A percentile compares a stretch with the other conserved stretches of the same genome.
phyloP scores from a whole-genome alignment of 1,140 invertebrate genomes.

The Streblospio benedicti region DNA sequence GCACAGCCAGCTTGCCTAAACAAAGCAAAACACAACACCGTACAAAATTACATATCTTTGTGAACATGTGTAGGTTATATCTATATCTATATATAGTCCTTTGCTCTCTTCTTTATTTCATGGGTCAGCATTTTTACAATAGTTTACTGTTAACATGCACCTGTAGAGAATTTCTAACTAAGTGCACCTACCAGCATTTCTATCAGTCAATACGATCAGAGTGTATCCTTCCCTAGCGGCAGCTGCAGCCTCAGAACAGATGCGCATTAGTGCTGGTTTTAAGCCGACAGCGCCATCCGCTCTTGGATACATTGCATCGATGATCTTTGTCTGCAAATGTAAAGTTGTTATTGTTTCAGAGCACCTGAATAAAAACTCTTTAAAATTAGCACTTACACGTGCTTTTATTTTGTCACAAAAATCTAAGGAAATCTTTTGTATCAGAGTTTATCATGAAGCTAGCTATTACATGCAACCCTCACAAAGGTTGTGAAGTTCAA shows the following conservation, averaged over 20 bases:
- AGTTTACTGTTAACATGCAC: not conserved
- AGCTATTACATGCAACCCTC: no score
- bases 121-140: no score
- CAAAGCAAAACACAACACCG: not conserved
- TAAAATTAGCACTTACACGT: no score
- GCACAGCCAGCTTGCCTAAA: not conserved
- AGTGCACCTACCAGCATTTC: conserved; percentile 57
- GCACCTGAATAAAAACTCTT: not conserved
- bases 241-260: conserved; percentile 70
- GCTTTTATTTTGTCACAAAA: no score
- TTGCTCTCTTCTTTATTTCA: no score
- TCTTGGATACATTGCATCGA: conserved; percentile 77
- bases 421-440: no score
- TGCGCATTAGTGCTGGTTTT: conserved; percentile 63
- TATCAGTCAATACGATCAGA: conserved; percentile 81
- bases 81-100: no score
- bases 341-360: no score
- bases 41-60: no score
- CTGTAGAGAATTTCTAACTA: not conserved
- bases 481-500: no score
- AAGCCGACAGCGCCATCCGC: conserved; percentile 66
- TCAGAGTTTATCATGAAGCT: no score
- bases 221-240: conserved; percentile 75
- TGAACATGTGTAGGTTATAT: no score
- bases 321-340: conserved; percentile 64